Evolutionary conservation across 1,140 invertebrate genomes (phyloP), one percentile per base, ranked within the genome.

Genomic region (Drosophila virilis): DNA sequence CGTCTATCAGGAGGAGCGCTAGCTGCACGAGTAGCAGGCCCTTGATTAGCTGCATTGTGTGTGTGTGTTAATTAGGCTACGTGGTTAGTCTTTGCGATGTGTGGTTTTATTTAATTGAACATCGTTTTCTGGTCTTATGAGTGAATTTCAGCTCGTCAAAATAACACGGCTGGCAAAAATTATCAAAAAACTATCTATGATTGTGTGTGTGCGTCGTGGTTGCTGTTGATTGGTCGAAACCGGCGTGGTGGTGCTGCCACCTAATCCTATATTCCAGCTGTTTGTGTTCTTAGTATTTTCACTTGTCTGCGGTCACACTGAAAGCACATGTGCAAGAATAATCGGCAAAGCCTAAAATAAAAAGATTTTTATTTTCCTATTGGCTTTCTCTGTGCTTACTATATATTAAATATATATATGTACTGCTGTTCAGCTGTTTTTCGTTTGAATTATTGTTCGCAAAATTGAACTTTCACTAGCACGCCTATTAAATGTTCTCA

Each of bases 171-270:
- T 86, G 83, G 79, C 83, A 86, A 83, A 86, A 77, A 64, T 69
- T 10, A 35, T 68, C 57, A 58, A 43, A 54, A 70, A 70, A 65
- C 69, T 88, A 80, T 28, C 59, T 74, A 65, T 42, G 78, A 51
- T 78, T 81, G 80, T 83, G 68, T 83, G 80, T 86, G 79, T 77
- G 77, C 59, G 48, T 86, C 82, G 82, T 86, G 82, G 82, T 75
- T 74, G 62, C 71, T 69, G 65, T 80, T 86, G 82, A 86, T 86
- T 86, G 82, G 82, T 72, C 62, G 59, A 43, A 50, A 43, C 78
- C 82, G 82, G 71, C 67, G 13, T 37, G 51, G 1, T 51, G 38
- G 60, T 8, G 80, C 8, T 84, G 73, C 52, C 76, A 77, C 50
- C 46, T 37, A 13, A 10, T 10, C 17, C 7, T 13, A 8, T 28